Evolutionary conservation across 2,888 invertebrate species (phyloP).

Genomic region (Dione vanillae): DNA sequence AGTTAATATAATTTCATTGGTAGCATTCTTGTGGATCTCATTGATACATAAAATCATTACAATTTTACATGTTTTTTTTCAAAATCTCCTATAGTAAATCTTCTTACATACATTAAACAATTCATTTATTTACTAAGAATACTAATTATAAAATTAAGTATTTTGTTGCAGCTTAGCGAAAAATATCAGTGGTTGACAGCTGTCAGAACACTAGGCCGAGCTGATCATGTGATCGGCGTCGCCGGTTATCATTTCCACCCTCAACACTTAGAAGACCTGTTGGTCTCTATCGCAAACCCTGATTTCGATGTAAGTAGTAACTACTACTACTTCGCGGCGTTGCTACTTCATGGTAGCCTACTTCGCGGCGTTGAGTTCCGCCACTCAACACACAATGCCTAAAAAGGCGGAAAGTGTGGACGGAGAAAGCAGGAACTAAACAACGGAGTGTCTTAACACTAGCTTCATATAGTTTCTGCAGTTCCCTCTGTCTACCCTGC

Average conservation of each 20-base stretch:
- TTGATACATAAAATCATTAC: not conserved
- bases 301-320: slow-evolving; percentile 55
- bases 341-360: no score
- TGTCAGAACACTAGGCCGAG: slow-evolving; percentile 61
- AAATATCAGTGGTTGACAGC: slow-evolving; percentile 73
- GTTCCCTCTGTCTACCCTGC: no score
- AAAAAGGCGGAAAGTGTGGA: no score
- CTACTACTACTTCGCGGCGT: no score
- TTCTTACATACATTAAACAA: not conserved
- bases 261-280: slow-evolving; percentile 65
- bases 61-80: not conserved
- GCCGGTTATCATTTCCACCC: slow-evolving; percentile 76
- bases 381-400: no score
- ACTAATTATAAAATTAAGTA: not conserved
- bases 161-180: slow-evolving; percentile 56
- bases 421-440: no score
- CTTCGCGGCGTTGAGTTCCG: no score
- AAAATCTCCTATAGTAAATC: not conserved
- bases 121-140: not conserved
- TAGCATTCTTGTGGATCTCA: not conserved
- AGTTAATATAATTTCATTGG: not conserved
- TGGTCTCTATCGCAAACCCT: slow-evolving; percentile 63
- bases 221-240: slow-evolving; percentile 67
- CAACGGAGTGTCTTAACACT: no score
- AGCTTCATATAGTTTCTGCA: no score